phyloP scores from a whole-genome alignment of 2,113 vertebrate genomes.

The Alligator sinensis region DNA sequence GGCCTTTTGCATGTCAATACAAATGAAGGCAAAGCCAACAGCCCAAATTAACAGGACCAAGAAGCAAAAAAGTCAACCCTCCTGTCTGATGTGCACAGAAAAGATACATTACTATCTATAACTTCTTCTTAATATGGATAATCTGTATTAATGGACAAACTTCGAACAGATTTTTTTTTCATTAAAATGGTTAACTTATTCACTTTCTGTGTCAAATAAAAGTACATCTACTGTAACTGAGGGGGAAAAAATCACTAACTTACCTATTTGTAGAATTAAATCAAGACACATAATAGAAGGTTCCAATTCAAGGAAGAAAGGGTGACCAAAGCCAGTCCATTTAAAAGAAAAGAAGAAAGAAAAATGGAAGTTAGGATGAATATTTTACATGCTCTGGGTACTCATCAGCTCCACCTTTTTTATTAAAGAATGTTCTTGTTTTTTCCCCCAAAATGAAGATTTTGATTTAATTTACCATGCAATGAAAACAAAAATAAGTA shows the following conservation, averaged over 20 bases:
- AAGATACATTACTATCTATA: neutral
- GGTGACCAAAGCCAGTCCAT: neutral
- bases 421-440: neutral
- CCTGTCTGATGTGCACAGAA: neutral
- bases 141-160: neutral
- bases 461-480: neutral
- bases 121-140: neutral
- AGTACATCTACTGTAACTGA: neutral
- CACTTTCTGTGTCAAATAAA: neutral
- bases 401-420: neutral
- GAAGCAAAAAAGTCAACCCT: neutral
- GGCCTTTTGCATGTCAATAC: neutral
- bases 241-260: neutral
- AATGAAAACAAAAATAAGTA: neutral
- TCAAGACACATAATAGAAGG: neutral
- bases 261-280: neutral
- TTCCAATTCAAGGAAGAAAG: neutral
- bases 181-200: neutral
- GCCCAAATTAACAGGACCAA: neutral
- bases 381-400: neutral
- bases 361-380: neutral
- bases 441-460: neutral
- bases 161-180: neutral
- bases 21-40: neutral
- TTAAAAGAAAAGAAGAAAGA: neutral